A percentile compares a stretch with the other conserved stretches of the same genome.
Conservation (phyloP, 2,113 vertebrate species). For the Brienomyrus longianalis region DNA sequence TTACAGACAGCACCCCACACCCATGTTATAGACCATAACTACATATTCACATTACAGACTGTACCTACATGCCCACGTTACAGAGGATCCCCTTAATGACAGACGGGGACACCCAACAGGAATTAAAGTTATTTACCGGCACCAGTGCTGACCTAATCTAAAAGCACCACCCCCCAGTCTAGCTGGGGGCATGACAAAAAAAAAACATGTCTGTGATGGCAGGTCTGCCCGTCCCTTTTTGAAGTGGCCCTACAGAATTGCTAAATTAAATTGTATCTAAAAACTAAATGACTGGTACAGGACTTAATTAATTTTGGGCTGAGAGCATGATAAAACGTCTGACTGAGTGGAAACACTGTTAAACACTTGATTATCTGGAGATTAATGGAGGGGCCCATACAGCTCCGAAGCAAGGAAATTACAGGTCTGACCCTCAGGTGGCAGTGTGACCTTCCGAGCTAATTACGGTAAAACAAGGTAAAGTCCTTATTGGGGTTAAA, state of each 20-base stretch:
- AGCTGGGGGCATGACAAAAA: neutral
- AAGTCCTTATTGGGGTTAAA: constrained; percentile 39
- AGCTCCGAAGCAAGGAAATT: constrained; percentile 36
- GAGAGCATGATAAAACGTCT: constrained; percentile 37
- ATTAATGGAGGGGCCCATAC: constrained; percentile 42
- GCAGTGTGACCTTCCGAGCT: constrained; percentile 53
- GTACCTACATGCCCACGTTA: neutral
- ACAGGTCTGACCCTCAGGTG: constrained; percentile 42
- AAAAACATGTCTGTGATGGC: neutral
- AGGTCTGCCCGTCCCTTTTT: constrained; percentile 13
- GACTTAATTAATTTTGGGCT: constrained; percentile 48
- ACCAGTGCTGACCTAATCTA: neutral
- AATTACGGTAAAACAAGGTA: constrained; percentile 52
- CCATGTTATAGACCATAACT: too few relatives aligned
- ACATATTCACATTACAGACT: too few relatives aligned
- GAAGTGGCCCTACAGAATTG: constrained; percentile 22
- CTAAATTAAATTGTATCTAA: constrained; percentile 35
- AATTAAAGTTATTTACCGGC: neutral
- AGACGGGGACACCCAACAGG: neutral
- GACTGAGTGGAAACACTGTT: constrained; percentile 19
- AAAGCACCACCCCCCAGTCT: neutral
- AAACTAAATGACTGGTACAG: constrained; percentile 29
- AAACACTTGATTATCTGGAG: constrained; percentile 26
- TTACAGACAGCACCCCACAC: too few relatives aligned
- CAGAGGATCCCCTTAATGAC: neutral